Evolutionary conservation across 2,113 vertebrate species (phyloP), one percentile per base, ranked within the genome.

Genomic region (Hypocryptadius cinnamomeus): DNA sequence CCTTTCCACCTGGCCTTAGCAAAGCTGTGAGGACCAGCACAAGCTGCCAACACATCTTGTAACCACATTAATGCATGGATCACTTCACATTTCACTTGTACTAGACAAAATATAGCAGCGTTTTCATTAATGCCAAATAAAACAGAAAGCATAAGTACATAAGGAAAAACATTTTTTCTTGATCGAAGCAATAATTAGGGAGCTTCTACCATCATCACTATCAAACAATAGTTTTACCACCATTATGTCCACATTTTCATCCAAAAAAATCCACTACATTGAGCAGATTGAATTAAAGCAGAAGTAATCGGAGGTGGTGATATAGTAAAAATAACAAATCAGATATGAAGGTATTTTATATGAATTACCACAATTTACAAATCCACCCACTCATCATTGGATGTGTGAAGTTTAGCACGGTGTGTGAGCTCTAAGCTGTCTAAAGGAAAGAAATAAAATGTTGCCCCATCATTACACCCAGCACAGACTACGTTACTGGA

Each of bases 261-360:
- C n/a, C 13, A 3, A 30, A 47, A 19, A 85, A 50, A 60, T 33
- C 20, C 19, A 48, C 31, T 56, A 12, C 28, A 24, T 15, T 21
- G 20, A 78, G 20, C 10, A 31, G 13, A 50, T 0, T 45, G 27
- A 92, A 89, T 20, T 60, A 81, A 80, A 66, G 50, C 28, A 57
- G 22, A 70, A 80, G 47, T 9, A 59, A 64, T 0, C 19, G 5
- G 9, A 15, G 27, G 4, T 51, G 8, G 5, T 6, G 0, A 5
- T 18, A 12, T 9, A 31, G 18, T 40, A 17, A 74, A 59, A 79
- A 63, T 6, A 65, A 54, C 13, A 80, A 66, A 65, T 27, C 45
- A 33, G 9, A 24, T 42, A 73, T 13, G 31, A 66, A 88, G 33
- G 45, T n/a, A 33, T 47, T 64, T 79, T 13, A 81, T 21, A 19